A percentile compares a stretch with the other conserved stretches of the same genome.
phyloP scores from a whole-genome alignment of 2,888 invertebrate species.

The Meteorus colon region DNA sequence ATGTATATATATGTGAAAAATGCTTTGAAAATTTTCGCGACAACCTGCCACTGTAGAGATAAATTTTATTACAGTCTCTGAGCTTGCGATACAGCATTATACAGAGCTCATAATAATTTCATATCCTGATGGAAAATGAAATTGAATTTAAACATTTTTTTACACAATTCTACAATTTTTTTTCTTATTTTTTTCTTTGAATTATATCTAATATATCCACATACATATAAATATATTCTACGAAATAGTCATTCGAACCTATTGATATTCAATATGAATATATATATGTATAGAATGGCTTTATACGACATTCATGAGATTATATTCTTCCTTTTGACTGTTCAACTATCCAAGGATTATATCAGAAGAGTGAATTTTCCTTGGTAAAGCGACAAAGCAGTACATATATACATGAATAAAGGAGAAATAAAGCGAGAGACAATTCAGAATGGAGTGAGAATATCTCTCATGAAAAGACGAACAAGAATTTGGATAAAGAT shows the following conservation, averaged over 20 bases:
- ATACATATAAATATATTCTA: neutral
- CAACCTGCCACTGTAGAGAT: conserved; percentile 61
- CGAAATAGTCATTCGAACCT: neutral
- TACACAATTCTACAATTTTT: neutral
- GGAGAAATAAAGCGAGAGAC: neutral
- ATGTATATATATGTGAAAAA: conserved; percentile 48
- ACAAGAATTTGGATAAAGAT: conserved; percentile 58
- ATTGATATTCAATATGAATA: neutral
- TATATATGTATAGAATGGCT: neutral
- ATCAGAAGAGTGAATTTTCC: conserved; percentile 25
- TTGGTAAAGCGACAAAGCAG: conserved; percentile 1
- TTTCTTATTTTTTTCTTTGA: neutral
- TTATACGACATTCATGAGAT: neutral
- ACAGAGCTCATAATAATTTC: neutral
- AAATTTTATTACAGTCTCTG: conserved; percentile 61
- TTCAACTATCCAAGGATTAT: neutral
- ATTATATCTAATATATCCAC: neutral
- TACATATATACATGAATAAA: neutral
- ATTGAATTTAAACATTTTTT: neutral
- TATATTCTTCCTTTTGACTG: conserved; percentile 14
- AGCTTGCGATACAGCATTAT: neutral
- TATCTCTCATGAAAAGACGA: conserved; percentile 22
- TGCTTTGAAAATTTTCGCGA: conserved; percentile 61
- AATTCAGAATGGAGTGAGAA: neutral
- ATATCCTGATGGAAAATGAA: neutral